Base-by-base conservation (phyloP, 2,888 invertebrate species). In the Hermaeophaga mercurialis region DNA sequence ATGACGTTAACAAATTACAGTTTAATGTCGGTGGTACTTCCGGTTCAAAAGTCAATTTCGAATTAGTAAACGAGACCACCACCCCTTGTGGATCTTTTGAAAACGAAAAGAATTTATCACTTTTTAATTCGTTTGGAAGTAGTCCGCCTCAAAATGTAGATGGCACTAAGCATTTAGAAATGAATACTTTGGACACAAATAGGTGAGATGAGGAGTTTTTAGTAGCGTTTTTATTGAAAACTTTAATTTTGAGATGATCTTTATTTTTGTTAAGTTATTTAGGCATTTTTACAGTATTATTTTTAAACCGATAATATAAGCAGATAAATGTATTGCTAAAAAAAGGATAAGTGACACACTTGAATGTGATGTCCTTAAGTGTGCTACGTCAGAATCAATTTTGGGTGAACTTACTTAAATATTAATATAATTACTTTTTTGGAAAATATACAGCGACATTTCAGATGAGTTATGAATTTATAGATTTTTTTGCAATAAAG, bases 181-280 rank as follows among this genome's bases (percentile, higher is more conserved):
- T 74, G 71, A 70, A 73, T 62, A 68, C 64, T 65, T 70, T 75
- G 34, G 66, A 70, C 56, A 66, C 66, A 38, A 70, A 71, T 65
- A 73, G 73, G 68, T 75, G 75, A 75, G 66, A 67, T 63, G 56
- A 63, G 60, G 56, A 65, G 19, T 26, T 26, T 9, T 43, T 41
- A 8, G 14, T 44, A 39, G 15, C 34, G 18, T 44, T 48, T 34
- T 26, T 34, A 36, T 24, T 24, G 31, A 52, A 31, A 41, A 38
- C 47, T 12, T 44, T 44, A 18, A 24, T 19, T 19, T 17, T 9
- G 9, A 59, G 55, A 14, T 59, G 53, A 59, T 52, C 48, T 39
- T 39, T 48, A 9, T 31, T 31, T 31, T 31, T 31, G 3, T 26
- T 3, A 28, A 9, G 9, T 28, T 28, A 9, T 28, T 24, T 8